phyloP scores from a whole-genome alignment of 1,140 invertebrate genomes.

The Phenacoccus solenopsis region DNA sequence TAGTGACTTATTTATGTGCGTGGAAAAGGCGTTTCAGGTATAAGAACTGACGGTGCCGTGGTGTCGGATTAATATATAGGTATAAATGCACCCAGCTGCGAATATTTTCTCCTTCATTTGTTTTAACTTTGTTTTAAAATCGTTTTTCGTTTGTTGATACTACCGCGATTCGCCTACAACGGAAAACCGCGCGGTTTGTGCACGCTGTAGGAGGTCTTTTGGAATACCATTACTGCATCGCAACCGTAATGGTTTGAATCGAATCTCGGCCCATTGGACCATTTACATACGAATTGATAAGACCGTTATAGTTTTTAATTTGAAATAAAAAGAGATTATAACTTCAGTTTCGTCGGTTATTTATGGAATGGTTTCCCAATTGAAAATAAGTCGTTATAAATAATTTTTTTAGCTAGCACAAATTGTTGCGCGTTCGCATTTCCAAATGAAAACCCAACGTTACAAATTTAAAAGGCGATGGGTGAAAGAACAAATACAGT shows the following conservation, averaged over 20 bases:
- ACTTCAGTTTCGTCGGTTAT: neutral
- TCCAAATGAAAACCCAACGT: neutral
- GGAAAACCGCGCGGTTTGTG: neutral
- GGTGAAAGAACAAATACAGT: neutral
- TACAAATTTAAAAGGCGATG: neutral
- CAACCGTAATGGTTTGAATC: neutral
- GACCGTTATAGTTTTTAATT: neutral
- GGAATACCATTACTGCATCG: neutral
- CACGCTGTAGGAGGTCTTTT: conserved; percentile 3
- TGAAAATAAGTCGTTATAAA: neutral
- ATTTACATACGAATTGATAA: conserved; percentile 3
- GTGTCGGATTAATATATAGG: conserved; percentile 16
- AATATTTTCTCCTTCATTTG: conserved; percentile 17
- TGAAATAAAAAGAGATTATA: neutral
- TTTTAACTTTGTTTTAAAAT: conserved; percentile 13
- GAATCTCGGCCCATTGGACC: neutral
- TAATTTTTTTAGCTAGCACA: neutral
- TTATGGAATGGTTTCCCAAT: neutral
- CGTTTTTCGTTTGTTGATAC: neutral
- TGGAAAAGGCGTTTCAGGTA: conserved; percentile 1
- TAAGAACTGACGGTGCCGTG: neutral
- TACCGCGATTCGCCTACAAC: neutral
- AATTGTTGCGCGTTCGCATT: neutral
- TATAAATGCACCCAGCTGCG: conserved; percentile 13
- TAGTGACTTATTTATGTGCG: neutral